phyloP scores from a whole-genome alignment of 2,888 invertebrate genomes.

The Parelbella ahira region DNA sequence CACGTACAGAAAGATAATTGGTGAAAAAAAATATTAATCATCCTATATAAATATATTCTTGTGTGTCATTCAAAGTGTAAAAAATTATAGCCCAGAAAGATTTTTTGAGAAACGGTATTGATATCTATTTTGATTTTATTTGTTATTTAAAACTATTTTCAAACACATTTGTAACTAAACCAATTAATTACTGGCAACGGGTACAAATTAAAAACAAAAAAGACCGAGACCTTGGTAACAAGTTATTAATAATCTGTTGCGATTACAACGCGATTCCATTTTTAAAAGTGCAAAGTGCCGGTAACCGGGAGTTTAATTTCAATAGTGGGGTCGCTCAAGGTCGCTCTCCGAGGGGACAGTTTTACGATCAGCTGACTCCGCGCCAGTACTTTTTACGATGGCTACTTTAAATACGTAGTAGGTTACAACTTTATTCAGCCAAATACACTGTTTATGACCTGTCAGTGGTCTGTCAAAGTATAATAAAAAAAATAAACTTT shows the following conservation, averaged over 20 bases:
- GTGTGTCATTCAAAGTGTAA: too few relatives aligned
- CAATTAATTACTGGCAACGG: too few relatives aligned
- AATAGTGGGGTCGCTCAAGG: conserved; percentile 79
- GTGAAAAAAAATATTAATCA: too few relatives aligned
- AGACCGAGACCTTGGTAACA: conserved; percentile 11
- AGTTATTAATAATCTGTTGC: conserved; percentile 26
- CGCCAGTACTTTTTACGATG: conserved; percentile 29
- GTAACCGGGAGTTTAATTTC: conserved; percentile 75
- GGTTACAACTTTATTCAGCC: conserved; percentile 7
- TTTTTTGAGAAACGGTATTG: too few relatives aligned
- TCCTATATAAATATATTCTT: too few relatives aligned
- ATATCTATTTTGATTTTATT: too few relatives aligned
- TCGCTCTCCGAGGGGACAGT: conserved; percentile 71
- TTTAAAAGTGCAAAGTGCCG: conserved; percentile 76
- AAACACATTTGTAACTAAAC: too few relatives aligned
- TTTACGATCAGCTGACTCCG: conserved; percentile 70
- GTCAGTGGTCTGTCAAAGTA: too few relatives aligned
- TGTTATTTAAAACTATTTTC: too few relatives aligned
- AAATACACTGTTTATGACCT: background rate
- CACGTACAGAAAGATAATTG: too few relatives aligned
- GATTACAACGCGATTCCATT: conserved; percentile 46
- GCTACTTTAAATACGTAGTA: conserved; percentile 21
- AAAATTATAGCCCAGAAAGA: too few relatives aligned
- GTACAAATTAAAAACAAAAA: conserved; percentile 16
- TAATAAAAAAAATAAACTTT: too few relatives aligned